Evolutionary conservation across 2,888 invertebrate genomes (phyloP).

Genomic region (Heliothis peltigera): DNA sequence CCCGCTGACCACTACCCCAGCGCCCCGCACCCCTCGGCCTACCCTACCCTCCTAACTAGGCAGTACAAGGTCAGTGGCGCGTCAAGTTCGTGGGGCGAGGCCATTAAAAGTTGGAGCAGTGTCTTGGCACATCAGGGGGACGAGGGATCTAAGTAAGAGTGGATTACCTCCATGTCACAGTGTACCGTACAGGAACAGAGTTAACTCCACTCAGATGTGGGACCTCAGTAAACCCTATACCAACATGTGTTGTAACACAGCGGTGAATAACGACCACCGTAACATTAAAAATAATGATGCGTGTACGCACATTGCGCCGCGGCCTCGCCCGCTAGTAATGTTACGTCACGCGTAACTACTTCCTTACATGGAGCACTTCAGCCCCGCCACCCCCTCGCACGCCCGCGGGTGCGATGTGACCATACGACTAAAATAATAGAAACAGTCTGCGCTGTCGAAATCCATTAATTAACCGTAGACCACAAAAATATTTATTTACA

Average conservation of each 20-base stretch:
- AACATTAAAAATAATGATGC: slow-evolving; percentile 17
- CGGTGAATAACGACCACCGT: slow-evolving; percentile 9
- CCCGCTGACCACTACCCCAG: slow-evolving; percentile 36
- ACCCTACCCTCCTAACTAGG: neutral
- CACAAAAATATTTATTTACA: neutral
- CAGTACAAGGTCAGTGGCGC: slow-evolving; percentile 27
- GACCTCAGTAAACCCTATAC: neutral
- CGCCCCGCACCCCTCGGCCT: neutral
- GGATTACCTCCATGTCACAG: slow-evolving; percentile 27
- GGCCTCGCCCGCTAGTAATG: slow-evolving; percentile 6
- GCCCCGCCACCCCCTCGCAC: too few species aligned
- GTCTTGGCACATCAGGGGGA: slow-evolving; percentile 27
- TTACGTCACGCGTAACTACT: slow-evolving; percentile 10
- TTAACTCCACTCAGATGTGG: neutral
- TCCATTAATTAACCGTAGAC: too few species aligned
- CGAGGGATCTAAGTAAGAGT: slow-evolving; percentile 41
- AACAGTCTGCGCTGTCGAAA: neutral
- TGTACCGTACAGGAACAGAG: neutral
- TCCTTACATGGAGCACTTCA: too few species aligned
- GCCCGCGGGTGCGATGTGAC: neutral
- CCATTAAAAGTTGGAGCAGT: slow-evolving; percentile 46
- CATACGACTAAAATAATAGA: neutral
- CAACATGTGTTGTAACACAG: neutral
- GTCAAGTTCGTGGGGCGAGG: slow-evolving; percentile 26
- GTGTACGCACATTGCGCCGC: slow-evolving; percentile 1